A percentile compares a stretch with the other conserved stretches of the same genome.
phyloP scores from a whole-genome alignment of 2,113 vertebrate genomes.

The Campylorhamphus procurvoides region DNA sequence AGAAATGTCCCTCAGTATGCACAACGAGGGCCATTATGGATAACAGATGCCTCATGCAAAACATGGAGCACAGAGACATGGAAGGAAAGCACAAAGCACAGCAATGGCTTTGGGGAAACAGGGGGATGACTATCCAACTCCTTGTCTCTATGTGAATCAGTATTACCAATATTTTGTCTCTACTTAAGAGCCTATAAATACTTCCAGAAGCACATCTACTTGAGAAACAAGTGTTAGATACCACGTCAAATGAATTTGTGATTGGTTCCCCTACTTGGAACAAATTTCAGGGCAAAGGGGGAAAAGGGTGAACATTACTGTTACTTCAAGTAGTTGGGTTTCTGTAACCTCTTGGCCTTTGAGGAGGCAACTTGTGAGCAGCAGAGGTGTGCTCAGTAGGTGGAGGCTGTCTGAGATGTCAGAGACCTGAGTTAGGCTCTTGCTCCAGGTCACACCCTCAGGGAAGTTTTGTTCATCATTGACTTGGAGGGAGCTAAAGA shows the following conservation, averaged over 20 bases:
- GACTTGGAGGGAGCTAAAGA: not conserved
- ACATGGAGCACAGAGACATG: not conserved
- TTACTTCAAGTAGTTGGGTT: not conserved
- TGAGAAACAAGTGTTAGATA: not conserved
- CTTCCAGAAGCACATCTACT: not conserved
- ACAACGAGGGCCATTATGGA: not conserved
- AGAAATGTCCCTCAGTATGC: not conserved
- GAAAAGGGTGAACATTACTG: not conserved
- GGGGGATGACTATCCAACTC: fast-evolving
- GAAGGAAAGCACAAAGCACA: not conserved
- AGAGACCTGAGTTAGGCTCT: not conserved
- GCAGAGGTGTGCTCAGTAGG: not conserved
- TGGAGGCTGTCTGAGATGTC: not conserved
- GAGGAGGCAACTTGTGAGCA: not conserved
- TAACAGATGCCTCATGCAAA: not conserved
- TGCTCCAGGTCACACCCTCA: not conserved
- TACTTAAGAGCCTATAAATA: not conserved
- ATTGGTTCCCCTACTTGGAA: not conserved
- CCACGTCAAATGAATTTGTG: fast-evolving
- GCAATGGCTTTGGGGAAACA: not conserved
- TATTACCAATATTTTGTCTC: not conserved
- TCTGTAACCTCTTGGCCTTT: not conserved
- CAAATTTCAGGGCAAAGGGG: not conserved
- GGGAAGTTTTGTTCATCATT: not conserved
- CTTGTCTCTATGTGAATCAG: not conserved